These are phyloP conservation scores for Suillia variegata DNA, from an alignment of 2,888 invertebrate genomes.

Conservation along the genomic window DNA sequence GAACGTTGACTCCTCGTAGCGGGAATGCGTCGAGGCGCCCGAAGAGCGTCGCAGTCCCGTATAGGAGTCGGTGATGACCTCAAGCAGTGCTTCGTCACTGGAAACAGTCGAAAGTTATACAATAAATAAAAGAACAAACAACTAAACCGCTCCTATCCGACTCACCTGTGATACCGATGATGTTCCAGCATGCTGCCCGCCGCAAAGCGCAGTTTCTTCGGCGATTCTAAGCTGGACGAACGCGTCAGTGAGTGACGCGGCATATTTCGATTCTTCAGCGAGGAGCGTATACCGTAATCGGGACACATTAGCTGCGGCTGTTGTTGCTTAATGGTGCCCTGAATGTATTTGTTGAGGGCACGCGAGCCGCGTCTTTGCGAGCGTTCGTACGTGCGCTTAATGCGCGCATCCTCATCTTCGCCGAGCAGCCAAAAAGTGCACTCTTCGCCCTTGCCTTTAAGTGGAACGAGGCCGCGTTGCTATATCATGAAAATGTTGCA, in stretches of 20 bases:
- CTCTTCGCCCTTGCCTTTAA: constrained; percentile 86
- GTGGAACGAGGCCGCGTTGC: constrained; percentile 77
- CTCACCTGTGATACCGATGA: constrained; percentile 60
- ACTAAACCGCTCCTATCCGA: background rate
- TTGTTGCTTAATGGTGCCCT: constrained; percentile 55
- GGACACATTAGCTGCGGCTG: constrained; percentile 28
- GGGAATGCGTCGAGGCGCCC: constrained; percentile 54
- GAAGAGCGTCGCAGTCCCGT: constrained; percentile 53
- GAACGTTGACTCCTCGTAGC: constrained; percentile 54
- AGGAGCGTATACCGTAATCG: constrained; percentile 64
- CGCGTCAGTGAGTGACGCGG: constrained; percentile 66
- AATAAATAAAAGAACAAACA: background rate
- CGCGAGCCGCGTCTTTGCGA: constrained; percentile 62
- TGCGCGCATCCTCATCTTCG: constrained; percentile 70
- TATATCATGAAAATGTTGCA: constrained; percentile 57
- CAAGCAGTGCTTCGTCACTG: constrained; percentile 60
- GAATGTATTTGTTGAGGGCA: constrained; percentile 58
- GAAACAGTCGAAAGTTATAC: too few species aligned
- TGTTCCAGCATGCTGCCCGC: constrained; percentile 69
- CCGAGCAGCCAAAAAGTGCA: constrained; percentile 83
- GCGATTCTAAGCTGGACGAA: constrained; percentile 82
- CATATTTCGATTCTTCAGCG: constrained; percentile 70
- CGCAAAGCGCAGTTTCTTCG: constrained; percentile 80
- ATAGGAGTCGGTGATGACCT: constrained; percentile 56
- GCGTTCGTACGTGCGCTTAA: constrained; percentile 65